Evolutionary conservation across 2,797 vertebrate genomes (phyloP), one percentile per base, ranked within the genome.

Genomic region (Hydrophis major): DNA sequence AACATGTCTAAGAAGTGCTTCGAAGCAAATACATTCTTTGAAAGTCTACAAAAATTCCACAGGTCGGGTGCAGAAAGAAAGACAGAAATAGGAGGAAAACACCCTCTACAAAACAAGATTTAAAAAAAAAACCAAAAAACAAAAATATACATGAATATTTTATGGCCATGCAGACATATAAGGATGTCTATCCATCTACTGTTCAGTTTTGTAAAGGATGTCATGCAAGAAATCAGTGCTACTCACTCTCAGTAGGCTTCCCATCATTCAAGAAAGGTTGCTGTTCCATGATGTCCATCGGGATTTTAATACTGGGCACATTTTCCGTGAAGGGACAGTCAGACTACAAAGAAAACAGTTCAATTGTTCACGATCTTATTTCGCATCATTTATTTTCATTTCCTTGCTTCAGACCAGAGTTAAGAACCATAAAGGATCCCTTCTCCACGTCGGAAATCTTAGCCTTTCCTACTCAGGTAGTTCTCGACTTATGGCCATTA

Each of bases 261-360:
- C 97, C 99, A 98, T 98, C 99, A 96, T 98, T 98, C 98, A 99
- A 98, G 98, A 99, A 99, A 97, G 99, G 99, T 94, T 99, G 98
- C 96, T 99, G 98, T 97, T 99, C 99, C 99, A 99, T 98, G 98
- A 99, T 99, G 98, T 99, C 99, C 99, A 99, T 99, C 97, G 99
- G 99, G 94, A 99, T 99, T 99, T 99, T 99, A 98, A 99, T 99
- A 99, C 98, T 99, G 98, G 99, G 98, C 96, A 99, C 98, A 94
- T 98, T 99, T 98, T 99, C 99, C 98, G 97, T 98, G 98, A 99
- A 99, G 96, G 99, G 99, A 97, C 98, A 99, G 98, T 99, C 99
- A 95, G 99, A 99, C 99, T 99, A 99, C 98, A 97, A 98, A 98
- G 97, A 97, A 98, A 99, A 98, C 91, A 98, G 94, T 97, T 6